Base-by-base conservation (phyloP, 2,797 vertebrate genomes). In the Parotocinclus haroldoi region DNA sequence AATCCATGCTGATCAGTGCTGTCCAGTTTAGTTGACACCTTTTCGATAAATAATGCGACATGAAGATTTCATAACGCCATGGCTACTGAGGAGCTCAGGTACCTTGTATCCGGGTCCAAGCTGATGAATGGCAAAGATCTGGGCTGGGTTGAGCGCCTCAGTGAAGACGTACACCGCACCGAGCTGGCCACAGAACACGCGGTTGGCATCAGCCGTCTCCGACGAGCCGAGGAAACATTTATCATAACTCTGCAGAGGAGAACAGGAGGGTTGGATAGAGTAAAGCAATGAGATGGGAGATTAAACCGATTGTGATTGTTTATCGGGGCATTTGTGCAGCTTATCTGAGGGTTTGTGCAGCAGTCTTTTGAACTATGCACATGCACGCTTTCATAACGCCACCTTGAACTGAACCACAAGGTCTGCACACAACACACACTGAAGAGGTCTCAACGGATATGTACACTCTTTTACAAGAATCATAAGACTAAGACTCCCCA, bases 211-310 rank as follows among this genome's bases (percentile, higher is more conserved):
- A 0, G 96, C 96, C 1, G 96, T 99, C 88, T 99, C 96, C 9
- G 96, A 99, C 51, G 96, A 99, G 65, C 96, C 96, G 83, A 99
- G 92, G 88, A 99, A 99, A 89, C 96, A 99, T 86, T 99, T 99
- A 85, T 99, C 96, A 72, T 98, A 99, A 82, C 96, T 99, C 96
- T 99, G 84, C 16, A 71, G 67, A 50, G 38, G 46, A 54, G 7
- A 63, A 27, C 9, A 72, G 77, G 77, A 80, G 79, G 77, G 70
- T 63, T 77, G 61, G 72, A 63, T 56, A n/a, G n/a, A n/a, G n/a
- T n/a, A n/a, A n/a, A n/a, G n/a, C n/a, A n/a, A n/a, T n/a, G n/a
- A 78, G 66, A 12, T 66, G 2, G 38, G 27, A 42, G 72, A 9
- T 58, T n/a, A 60, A 71, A 54, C 13, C 7, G 17, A 60, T 50